Conservation (phyloP, 2,797 vertebrate species). For the Eulemur mongoz region DNA sequence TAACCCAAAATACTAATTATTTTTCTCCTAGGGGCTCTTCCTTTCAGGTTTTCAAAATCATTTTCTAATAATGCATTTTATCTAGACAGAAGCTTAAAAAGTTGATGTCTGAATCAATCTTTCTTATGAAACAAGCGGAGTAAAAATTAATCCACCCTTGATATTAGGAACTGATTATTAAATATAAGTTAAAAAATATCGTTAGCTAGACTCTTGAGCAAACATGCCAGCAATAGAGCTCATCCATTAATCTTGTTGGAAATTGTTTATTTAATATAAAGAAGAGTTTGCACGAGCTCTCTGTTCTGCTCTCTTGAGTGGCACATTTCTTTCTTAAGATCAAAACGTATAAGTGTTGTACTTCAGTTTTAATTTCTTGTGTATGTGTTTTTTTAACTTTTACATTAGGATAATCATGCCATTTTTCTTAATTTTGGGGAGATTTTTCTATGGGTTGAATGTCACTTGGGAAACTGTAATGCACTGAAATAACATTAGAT, state of each 20-base stretch:
- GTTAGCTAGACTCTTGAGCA: not conserved
- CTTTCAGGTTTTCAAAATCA: conserved; percentile 3
- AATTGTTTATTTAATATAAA: not conserved
- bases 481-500: not conserved
- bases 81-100: not conserved
- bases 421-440: not conserved
- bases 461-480: not conserved
- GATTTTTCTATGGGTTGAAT: not conserved
- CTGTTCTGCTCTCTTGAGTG: not conserved
- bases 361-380: not conserved
- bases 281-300: not conserved
- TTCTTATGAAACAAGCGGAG: not conserved
- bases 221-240: not conserved
- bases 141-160: not conserved
- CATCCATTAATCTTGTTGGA: not conserved
- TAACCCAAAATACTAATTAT: not conserved
- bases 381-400: not conserved
- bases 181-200: not conserved
- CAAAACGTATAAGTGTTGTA: fast-evolving
- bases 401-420: not conserved
- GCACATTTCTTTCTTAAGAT: not conserved
- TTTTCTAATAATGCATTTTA: not conserved
- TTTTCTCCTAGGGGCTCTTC: not conserved
- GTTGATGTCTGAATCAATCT: not conserved
- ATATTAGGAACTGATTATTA: not conserved